A percentile compares a stretch with the other conserved stretches of the same genome.
phyloP scores from a whole-genome alignment of 2,888 invertebrate genomes.

The Nemotelus nigrinus region DNA sequence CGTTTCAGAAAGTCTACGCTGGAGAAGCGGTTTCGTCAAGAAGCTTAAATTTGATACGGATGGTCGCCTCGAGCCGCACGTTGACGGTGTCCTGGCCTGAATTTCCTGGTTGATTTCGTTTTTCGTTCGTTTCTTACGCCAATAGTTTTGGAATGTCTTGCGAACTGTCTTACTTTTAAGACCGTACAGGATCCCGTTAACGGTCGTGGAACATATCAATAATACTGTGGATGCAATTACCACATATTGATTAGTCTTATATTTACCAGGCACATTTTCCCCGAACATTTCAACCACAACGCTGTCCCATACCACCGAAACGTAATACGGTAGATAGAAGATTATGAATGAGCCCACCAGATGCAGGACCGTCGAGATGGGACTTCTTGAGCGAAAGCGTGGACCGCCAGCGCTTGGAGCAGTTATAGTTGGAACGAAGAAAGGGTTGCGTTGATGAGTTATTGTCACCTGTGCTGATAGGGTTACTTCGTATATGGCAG shows the following conservation, averaged over 20 bases:
- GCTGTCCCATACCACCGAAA: conserved; percentile 75
- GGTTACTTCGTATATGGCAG: conserved; percentile 86
- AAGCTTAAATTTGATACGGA: conserved; percentile 71
- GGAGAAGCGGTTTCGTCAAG: conserved; percentile 67
- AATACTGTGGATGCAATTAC: conserved; percentile 48
- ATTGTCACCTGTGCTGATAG: conserved; percentile 85
- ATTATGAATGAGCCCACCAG: conserved; percentile 77
- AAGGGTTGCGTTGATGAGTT: conserved; percentile 83
- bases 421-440: conserved; percentile 75
- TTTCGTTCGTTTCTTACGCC: conserved; percentile 80
- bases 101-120: conserved; percentile 83
- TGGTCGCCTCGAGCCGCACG: conserved; percentile 78
- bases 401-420: conserved; percentile 67
- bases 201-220: conserved; percentile 71
- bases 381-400: conserved; percentile 68
- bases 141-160: conserved; percentile 79
- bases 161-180: conserved; percentile 77
- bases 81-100: conserved; percentile 81
- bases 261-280: conserved; percentile 50
- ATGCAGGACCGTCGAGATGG: conserved; percentile 76
- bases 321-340: conserved; percentile 80
- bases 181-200: conserved; percentile 82
- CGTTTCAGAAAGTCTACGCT: conserved; percentile 70
- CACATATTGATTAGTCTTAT: conserved; percentile 49
- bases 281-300: conserved; percentile 59